phyloP scores from a whole-genome alignment of 2,888 invertebrate species.

The Coronaproctus castanopsis region DNA sequence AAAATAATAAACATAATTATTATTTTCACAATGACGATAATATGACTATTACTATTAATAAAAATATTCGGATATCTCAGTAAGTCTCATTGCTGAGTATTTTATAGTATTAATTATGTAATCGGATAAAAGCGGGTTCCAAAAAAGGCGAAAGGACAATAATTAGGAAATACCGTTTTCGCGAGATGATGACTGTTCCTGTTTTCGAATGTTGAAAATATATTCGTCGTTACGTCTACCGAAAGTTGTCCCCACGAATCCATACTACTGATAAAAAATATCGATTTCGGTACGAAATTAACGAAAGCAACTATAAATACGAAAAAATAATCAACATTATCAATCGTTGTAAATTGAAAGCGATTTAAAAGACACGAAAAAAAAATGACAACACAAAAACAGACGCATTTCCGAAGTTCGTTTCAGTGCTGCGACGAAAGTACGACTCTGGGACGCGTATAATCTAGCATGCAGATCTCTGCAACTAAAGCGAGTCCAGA shows the following conservation, averaged over 20 bases:
- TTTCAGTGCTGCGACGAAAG: too few relatives aligned
- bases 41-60: too few relatives aligned
- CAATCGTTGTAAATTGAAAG: neutral
- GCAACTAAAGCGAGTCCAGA: too few relatives aligned
- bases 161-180: conserved; percentile 24
- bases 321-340: neutral
- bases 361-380: neutral
- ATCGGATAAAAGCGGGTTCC: neutral
- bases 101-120: neutral
- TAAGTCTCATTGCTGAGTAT: too few relatives aligned
- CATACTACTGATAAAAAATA: conserved; percentile 29
- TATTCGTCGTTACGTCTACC: conserved; percentile 35
- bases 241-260: conserved; percentile 52
- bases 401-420: too few relatives aligned
- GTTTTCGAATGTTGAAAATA: conserved; percentile 38
- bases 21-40: too few relatives aligned
- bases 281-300: neutral
- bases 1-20: too few relatives aligned
- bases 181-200: conserved; percentile 29
- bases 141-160: neutral
- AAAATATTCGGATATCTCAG: too few relatives aligned
- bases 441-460: too few relatives aligned
- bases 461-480: too few relatives aligned
- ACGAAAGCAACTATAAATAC: neutral
- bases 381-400: too few relatives aligned